Evolutionary conservation across 1,140 invertebrate genomes (phyloP).

Genomic region (Cotesia chilonis): DNA sequence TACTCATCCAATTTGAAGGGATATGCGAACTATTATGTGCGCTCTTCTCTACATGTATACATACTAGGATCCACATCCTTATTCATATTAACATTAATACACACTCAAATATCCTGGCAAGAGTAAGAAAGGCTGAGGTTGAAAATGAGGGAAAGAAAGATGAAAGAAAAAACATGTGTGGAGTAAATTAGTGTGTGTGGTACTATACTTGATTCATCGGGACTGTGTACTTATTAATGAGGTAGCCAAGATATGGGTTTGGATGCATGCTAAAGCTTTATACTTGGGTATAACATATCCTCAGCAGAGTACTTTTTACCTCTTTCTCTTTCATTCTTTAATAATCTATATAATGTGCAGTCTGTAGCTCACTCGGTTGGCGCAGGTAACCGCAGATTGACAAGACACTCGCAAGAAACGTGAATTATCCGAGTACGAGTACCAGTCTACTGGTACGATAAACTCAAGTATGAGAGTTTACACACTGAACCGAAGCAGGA

Average conservation of each 20-base stretch:
- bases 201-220: conserved; percentile 32
- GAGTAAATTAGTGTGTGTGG: background rate
- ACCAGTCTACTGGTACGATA: background rate
- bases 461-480: too few relatives aligned
- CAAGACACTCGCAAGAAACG: conserved; percentile 41
- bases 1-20: conserved; percentile 3
- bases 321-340: conserved; percentile 9
- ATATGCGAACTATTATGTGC: background rate
- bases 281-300: too few relatives aligned
- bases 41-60: background rate
- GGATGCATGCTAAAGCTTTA: conserved; percentile 21
- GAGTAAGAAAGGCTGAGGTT: conserved; percentile 27
- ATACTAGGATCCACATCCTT: background rate
- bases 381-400: conserved; percentile 38
- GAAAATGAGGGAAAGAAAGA: conserved; percentile 29
- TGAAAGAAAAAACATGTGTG: background rate
- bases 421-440: conserved; percentile 36
- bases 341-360: background rate
- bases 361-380: background rate
- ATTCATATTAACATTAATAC: background rate
- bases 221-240: conserved; percentile 43
- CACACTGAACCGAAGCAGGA: too few relatives aligned
- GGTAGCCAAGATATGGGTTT: conserved; percentile 32
- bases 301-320: conserved; percentile 9
- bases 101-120: conserved; percentile 24